Evolutionary conservation across 2,113 vertebrate genomes (phyloP), one percentile per base, ranked within the genome.

Genomic region (Anarhynchus alexandrinus): DNA sequence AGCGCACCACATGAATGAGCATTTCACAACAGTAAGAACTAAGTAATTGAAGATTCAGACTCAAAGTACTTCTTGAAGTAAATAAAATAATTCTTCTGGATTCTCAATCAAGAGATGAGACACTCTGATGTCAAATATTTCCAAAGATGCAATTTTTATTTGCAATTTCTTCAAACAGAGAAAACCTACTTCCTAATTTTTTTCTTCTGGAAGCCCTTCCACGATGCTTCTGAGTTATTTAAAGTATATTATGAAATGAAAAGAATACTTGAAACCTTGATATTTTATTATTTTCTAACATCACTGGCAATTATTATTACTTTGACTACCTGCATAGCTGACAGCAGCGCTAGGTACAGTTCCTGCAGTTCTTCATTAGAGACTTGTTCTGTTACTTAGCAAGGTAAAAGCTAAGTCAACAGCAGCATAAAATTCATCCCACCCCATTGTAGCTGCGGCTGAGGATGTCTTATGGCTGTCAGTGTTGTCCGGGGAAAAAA

Each of bases 11-110:
- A 89, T 27, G 36, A 96, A 80, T 64, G 49, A 93, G 59, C n/a
- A 86, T 91, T 90, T 94, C 27, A 14, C 94, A 85, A 82, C 59
- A 94, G 54, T 82, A 90, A 78, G 61, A 45, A 72, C 14, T 58
- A 92, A 91, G 38, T 62, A 74, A 90, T 23, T 89, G 73, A 89
- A 95, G 78, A 90, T 85, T 94, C 73, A 95, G 64, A 51, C 15
- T 83, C 23, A 45, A 22, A 82, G 11, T 51, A 74, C 16, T 91
- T 80, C 29, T 57, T 91, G 25, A 91, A 62, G 54, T 73, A 87
- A 86, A 93, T 59, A 52, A 95, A 92, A 64, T 61, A 74, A 27
- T 80, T 42, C 12, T 65, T 81, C 67, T 77, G 72, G 61, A 92
- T 82, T 90, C 85, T 93, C 47, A 54, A 27, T 59, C 34, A 43